A percentile compares a stretch with the other conserved stretches of the same genome.
These are phyloP conservation scores for Trachythela sp. DNA, from an alignment of 64 coral and sea anemone species.

Conservation along the genomic window DNA sequence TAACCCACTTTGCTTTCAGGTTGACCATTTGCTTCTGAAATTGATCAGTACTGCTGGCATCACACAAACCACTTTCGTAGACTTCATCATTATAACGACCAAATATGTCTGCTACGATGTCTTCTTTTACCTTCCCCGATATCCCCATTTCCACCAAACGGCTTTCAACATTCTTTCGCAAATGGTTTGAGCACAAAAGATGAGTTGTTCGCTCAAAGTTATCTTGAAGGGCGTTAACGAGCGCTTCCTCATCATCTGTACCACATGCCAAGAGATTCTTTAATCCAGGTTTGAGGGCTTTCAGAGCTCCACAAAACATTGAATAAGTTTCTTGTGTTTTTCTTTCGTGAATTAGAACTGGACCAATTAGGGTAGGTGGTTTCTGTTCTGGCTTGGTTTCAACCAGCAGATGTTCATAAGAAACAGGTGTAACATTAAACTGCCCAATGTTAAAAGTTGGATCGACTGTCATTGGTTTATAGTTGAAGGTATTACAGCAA, in stretches of 20 bases:
- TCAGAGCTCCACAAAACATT: background rate
- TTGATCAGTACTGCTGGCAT: background rate
- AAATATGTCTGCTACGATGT: background rate
- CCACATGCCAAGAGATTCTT: background rate
- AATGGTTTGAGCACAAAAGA: background rate
- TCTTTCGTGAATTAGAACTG: background rate
- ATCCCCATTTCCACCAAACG: background rate
- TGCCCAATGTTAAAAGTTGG: background rate
- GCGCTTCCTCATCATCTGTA: constrained; percentile 4
- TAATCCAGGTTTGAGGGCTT: background rate
- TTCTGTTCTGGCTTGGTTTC: background rate
- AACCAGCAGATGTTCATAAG: background rate
- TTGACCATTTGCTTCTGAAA: constrained; percentile 18
- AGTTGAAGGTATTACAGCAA: background rate
- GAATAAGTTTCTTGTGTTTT: constrained; percentile 10
- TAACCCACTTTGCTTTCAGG: constrained; percentile 28
- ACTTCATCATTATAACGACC: background rate
- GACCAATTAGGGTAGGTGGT: background rate
- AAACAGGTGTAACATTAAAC: constrained; percentile 1
- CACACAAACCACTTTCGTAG: background rate
- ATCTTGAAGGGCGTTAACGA: background rate
- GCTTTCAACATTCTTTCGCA: constrained; percentile 12
- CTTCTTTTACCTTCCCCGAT: background rate
- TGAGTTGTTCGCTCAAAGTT: background rate
- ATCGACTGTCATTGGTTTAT: background rate